These are phyloP conservation scores for Pseudeuparius sepicola DNA, from an alignment of 2,888 invertebrate genomes.

Conservation along the genomic window DNA sequence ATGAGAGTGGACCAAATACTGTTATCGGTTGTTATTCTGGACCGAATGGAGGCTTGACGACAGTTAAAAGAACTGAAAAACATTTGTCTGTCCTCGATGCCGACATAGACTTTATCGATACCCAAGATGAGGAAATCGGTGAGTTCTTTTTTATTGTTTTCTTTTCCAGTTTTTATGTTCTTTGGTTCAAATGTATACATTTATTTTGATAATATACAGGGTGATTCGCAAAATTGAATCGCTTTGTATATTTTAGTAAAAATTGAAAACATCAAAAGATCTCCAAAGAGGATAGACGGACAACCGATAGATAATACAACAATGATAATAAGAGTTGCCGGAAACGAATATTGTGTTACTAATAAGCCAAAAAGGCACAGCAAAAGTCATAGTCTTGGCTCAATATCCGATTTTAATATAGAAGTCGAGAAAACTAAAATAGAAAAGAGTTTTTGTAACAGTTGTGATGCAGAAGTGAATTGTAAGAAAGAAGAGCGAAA, in stretches of 20 bases:
- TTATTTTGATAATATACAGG: too few species aligned
- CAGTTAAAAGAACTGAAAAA: constrained; percentile 56
- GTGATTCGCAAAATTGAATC: too few species aligned
- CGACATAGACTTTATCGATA: constrained; percentile 66
- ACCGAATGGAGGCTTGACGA: constrained; percentile 70
- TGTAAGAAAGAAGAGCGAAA: constrained; percentile 15
- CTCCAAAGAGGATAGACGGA: constrained; percentile 27
- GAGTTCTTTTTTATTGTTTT: constrained; percentile 24
- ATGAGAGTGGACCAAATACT: constrained; percentile 44
- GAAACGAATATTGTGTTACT: constrained; percentile 38
- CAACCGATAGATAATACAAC: constrained; percentile 36
- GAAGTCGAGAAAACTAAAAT: constrained; percentile 33
- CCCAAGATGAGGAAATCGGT: constrained; percentile 33
- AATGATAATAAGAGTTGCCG: constrained; percentile 40
- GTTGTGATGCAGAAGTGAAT: constrained; percentile 14
- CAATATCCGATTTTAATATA: constrained; percentile 35
- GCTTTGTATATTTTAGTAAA: too few species aligned
- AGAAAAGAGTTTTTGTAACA: constrained; percentile 27
- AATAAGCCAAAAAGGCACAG: constrained; percentile 34
- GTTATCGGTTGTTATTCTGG: constrained; percentile 69
- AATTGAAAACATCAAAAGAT: too few species aligned
- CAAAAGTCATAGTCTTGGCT: constrained; percentile 38
- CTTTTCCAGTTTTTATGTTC: too few species aligned
- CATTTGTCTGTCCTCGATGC: constrained; percentile 56
- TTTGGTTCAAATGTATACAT: too few species aligned